Base-by-base conservation (phyloP, 1,140 invertebrate species). In the Zaprionus inermis region DNA sequence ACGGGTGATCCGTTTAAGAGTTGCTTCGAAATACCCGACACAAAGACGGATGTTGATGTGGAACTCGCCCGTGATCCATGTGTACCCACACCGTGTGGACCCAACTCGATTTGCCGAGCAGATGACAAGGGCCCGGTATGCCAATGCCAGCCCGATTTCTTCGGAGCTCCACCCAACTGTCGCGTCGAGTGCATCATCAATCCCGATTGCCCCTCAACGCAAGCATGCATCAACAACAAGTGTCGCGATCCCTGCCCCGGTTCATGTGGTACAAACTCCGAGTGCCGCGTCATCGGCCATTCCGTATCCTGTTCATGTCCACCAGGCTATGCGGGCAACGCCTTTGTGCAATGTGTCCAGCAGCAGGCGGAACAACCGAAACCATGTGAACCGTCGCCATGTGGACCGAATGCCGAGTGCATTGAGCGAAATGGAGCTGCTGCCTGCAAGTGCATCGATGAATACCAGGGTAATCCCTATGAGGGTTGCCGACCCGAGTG, bases 1-100 rank as follows among this genome's bases (percentile, higher is more conserved):
- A 97, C 96, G 10, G 97, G 97, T 49, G 96, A 97, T 94, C 96
- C 97, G 49, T 97, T 97, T 91, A 95, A 95, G 83, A 94, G 95
- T 61, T 98, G 97, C 85, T 94, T 94, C 24, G 94, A 95, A 58
- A 92, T 94, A 64, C 93, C 94, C 79, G 70, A 72, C 79, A 72
- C 73, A 71, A 64, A 92, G 30, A 65, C 79, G 16, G 76, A 81
- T 30, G 91, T 93, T 0, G 57, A 75, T 1, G 68, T 52, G 0
- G 52, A 38, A 6, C 49, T 54, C 1, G 71, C 74, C 11, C 60
- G 73, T 6, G 94, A 96, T 80, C 95, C 94, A 2, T 96, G 96
- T 81, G 91, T 92, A 72, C 95, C 95, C 12, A 94, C 95, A 5
- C 95, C 96, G 2, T 96, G 96, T 82, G 96, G 96, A 32, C 94